Percentiles rank a stretch among this genome's conserved stretches.
Evolutionary conservation across 35 echinoderm and acorn worm species (phyloP).

Genomic region (Stichopus chloronotus): DNA sequence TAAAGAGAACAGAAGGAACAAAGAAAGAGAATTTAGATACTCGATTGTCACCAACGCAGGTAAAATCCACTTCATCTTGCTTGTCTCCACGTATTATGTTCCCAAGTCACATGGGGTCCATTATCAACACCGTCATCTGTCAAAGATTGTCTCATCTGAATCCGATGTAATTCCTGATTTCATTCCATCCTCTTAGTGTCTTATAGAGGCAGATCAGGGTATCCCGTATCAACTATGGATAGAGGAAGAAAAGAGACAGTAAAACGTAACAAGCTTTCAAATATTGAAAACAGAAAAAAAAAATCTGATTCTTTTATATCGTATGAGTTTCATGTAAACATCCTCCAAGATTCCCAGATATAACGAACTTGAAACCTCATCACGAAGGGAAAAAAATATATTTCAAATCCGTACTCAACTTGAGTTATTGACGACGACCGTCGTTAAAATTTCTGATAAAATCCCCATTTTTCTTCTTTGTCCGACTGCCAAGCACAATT

Average conservation of each 20-base stretch:
- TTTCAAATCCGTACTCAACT: background rate
- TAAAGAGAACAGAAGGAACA: too few species aligned
- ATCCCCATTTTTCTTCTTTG: too few species aligned
- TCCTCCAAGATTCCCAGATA: background rate
- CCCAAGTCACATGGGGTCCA: constrained; percentile 12
- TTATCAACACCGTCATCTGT: constrained; percentile 41
- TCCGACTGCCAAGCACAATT: too few species aligned
- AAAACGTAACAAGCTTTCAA: too few species aligned
- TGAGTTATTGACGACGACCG: too few species aligned
- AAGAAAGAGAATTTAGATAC: background rate
- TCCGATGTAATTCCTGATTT: background rate
- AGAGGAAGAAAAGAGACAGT: background rate
- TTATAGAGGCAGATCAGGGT: background rate
- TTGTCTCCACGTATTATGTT: constrained; percentile 21
- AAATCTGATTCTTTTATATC: background rate
- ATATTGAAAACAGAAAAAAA: background rate
- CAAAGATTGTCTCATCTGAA: background rate
- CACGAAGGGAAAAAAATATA: background rate
- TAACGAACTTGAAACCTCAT: background rate
- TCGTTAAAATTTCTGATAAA: too few species aligned
- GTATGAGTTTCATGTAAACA: background rate
- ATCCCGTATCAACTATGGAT: background rate
- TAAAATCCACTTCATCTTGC: constrained; percentile 5
- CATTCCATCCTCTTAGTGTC: background rate
- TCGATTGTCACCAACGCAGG: constrained; percentile 8